Evolutionary conservation across 1,140 invertebrate species (phyloP), one percentile per base, ranked within the genome.

Genomic region (Brachystomella parvula): DNA sequence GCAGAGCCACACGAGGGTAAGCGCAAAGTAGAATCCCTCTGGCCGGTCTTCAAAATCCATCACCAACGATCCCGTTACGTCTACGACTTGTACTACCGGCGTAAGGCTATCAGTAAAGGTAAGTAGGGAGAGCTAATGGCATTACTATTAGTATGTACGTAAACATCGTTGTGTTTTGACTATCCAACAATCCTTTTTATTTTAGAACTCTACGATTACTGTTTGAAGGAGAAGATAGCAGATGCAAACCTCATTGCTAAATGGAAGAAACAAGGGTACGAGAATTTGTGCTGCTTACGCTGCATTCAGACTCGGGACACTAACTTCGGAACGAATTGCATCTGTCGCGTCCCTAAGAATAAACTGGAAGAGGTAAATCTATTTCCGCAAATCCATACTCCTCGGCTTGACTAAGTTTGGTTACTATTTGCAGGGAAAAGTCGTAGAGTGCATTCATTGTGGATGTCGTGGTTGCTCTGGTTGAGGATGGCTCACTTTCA

Each of bases 241-340:
- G 96, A 99, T 77, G 88, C 87, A 68, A 97, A 98, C 77, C 80
- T 99, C 1, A 99, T 99, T 74, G 97, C 97, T 0, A 99, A 99
- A 77, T 99, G 97, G 97, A 99, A 99, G 77, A 99, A 99, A 79
- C 90, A 94, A 71, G 97, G 97, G 0, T 99, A 98, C 81, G 97
- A 99, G 80, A 99, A 98, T 77, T 80, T 99, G 3, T 99, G 97
- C 76, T 99, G 97, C 78, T 80, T 99, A n/a, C 82, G 96, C 15
- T 99, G 97, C 77, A 98, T 99, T 75, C 97, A 99, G 76, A 92
- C 93, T 0, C 85, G 96, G 75, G 96, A 99, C 75, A 99, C 97
- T 1, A 99, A 99, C 80, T 99, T 99, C 81, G 94, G 91, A 1
- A 99, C 97, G 0, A 99, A 98, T 78, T 99, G 97, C 76, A 98